A percentile compares a stretch with the other conserved stretches of the same genome.
Conservation (phyloP, 35 echinoderm and acorn worm species). For the Anneissia japonica region DNA sequence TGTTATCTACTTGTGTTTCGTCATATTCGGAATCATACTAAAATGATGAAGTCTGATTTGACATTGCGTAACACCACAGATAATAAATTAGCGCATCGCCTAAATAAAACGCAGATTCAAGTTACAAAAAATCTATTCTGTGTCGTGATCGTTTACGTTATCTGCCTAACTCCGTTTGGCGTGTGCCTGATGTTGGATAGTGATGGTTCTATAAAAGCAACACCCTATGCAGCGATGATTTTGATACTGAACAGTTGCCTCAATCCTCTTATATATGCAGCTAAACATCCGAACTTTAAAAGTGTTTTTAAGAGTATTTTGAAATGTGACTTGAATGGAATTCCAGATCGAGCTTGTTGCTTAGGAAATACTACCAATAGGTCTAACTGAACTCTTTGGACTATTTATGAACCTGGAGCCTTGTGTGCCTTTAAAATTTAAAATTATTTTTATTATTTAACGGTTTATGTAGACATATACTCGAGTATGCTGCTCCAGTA, state of each 20-base stretch:
- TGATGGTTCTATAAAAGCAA: not conserved
- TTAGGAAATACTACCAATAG: not conserved
- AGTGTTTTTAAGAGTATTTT: not conserved
- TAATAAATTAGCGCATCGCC: not conserved
- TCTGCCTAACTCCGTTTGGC: not conserved
- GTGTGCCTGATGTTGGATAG: not conserved
- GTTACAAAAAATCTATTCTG: not conserved
- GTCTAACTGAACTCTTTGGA: too few species aligned
- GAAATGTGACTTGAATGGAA: not conserved
- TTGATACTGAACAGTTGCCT: not conserved
- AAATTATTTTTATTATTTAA: too few species aligned
- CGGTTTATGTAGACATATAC: too few species aligned
- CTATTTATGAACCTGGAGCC: too few species aligned
- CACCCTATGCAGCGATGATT: not conserved
- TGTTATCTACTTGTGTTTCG: slow-evolving; percentile 64
- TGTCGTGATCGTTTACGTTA: not conserved
- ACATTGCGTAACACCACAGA: too few species aligned
- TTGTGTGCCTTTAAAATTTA: too few species aligned
- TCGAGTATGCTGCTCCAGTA: too few species aligned
- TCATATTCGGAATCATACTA: slow-evolving; percentile 59
- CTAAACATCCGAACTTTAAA: not conserved
- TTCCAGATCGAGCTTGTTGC: not conserved
- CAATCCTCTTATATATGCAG: not conserved
- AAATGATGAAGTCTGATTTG: slow-evolving; percentile 28
- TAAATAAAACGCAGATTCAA: not conserved